These are phyloP conservation scores for Corythaeola cristata DNA, from an alignment of 2,113 vertebrate genomes.

Conservation along the genomic window DNA sequence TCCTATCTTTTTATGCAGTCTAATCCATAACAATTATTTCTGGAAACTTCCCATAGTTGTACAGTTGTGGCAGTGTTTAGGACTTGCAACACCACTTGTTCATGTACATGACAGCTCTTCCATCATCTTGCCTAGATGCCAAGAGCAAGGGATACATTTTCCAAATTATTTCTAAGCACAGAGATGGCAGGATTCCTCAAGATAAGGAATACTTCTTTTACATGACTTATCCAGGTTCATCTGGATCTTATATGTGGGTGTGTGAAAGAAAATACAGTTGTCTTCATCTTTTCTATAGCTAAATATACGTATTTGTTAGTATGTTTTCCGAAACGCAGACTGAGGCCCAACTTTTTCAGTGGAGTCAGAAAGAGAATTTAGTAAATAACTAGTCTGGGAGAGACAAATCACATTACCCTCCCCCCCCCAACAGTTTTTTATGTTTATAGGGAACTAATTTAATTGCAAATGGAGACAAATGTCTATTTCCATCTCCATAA, in stretches of 20 bases:
- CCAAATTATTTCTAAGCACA: neutral
- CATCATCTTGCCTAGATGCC: neutral
- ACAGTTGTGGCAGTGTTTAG: neutral
- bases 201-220: neutral
- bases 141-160: neutral
- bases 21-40: neutral
- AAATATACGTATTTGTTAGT: neutral
- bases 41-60: neutral
- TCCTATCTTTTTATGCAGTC: neutral
- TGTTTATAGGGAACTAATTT: neutral
- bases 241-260: neutral
- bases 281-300: neutral
- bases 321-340: neutral
- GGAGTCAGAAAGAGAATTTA: neutral
- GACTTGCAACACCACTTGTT: neutral
- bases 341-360: neutral
- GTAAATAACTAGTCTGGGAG: neutral
- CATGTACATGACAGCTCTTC: neutral
- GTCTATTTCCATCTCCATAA: neutral
- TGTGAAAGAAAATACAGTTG: neutral
- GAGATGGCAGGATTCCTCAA: neutral
- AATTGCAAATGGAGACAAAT: slow-evolving; percentile 32
- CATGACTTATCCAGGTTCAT: neutral
- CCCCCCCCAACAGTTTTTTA: neutral
- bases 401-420: neutral